These are phyloP conservation scores for Ctenicera cuprea DNA, from an alignment of 2,888 invertebrate genomes.

Conservation along the genomic window DNA sequence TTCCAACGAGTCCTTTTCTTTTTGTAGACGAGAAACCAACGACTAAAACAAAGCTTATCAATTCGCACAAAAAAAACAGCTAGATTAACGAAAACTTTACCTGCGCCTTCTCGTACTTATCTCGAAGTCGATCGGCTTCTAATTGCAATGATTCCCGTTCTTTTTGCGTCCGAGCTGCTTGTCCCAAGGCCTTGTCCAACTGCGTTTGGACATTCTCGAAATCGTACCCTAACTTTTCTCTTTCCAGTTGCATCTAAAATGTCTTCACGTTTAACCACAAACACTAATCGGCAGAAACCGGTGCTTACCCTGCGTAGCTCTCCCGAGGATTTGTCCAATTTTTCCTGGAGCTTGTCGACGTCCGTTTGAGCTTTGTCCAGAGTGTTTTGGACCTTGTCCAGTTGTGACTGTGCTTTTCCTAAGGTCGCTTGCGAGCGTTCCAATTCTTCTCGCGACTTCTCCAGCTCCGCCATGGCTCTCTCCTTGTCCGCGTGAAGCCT, in stretches of 20 bases:
- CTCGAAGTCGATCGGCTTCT: constrained; percentile 89
- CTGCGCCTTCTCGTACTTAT: constrained; percentile 93
- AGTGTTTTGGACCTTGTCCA: constrained; percentile 92
- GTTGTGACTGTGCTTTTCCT: constrained; percentile 93
- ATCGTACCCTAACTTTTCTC: constrained; percentile 93
- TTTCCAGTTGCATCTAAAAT: constrained; percentile 87
- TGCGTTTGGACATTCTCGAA: constrained; percentile 93
- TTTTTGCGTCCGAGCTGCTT: constrained; percentile 90
- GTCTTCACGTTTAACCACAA: constrained; percentile 7
- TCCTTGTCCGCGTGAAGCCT: constrained; percentile 92
- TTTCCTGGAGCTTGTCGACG: constrained; percentile 92
- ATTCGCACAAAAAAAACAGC: background rate
- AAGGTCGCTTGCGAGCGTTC: constrained; percentile 92
- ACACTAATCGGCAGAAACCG: background rate
- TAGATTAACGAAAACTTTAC: constrained; percentile 70
- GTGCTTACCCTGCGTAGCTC: constrained; percentile 87
- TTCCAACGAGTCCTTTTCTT: constrained; percentile 89
- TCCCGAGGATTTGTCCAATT: constrained; percentile 86
- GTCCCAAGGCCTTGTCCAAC: constrained; percentile 92
- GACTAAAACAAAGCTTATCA: constrained; percentile 74
- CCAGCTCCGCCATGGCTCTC: constrained; percentile 88
- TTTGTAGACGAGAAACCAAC: constrained; percentile 86
- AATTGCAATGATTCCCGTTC: constrained; percentile 90
- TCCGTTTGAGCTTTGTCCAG: constrained; percentile 94
- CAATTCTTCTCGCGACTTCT: constrained; percentile 91